Evolutionary conservation across 2,888 invertebrate species (phyloP), one percentile per base, ranked within the genome.

Genomic region (Heteromyza rotundicornis): DNA sequence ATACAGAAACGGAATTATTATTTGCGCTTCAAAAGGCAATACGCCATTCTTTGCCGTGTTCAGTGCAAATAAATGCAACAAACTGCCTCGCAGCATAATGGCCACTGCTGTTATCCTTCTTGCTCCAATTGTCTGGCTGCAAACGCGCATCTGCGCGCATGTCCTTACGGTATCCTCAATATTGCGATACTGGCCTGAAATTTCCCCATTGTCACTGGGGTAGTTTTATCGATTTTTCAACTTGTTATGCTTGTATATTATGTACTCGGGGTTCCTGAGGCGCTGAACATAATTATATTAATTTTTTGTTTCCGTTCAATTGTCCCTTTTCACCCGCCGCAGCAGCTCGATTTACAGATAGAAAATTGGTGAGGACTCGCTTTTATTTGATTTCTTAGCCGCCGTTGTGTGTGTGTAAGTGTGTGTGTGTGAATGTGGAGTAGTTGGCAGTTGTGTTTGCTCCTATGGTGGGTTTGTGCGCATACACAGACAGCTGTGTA

Each of bases 31-130:
- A 44, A 44, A 19, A 20, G 36, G 22, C 17, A 54, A 36, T 72
- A 66, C 74, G 74, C 75, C 74, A 74, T 74, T 74, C 75, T 75
- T 74, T 68, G 73, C 65, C 72, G 72, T 73, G 70, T 67, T 66
- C 65, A 68, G 72, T 73, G 71, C 70, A 71, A 74, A 73, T 71
- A 64, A 60, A 73, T 68, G 71, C 69, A 69, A 68, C 74, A 69
- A 20, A 20, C 22, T 22, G 32, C 7, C 32, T 23, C 7, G 17
- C 50, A 57, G 20, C n/a, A 2, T 17, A 16, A n/a, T 22, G 27
- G 2, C n/a, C 8, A 27, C 40, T 72, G 40, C 32, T 56, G 71
- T 62, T 68, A 66, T 70, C 69, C 64, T 59, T 61, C 47, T 72
- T 60, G 22, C 67, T 20, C 70, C 20, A 44, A 22, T 10, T 50